phyloP scores from a whole-genome alignment of 1,140 invertebrate genomes.

The Mizuhopecten yessoensis region DNA sequence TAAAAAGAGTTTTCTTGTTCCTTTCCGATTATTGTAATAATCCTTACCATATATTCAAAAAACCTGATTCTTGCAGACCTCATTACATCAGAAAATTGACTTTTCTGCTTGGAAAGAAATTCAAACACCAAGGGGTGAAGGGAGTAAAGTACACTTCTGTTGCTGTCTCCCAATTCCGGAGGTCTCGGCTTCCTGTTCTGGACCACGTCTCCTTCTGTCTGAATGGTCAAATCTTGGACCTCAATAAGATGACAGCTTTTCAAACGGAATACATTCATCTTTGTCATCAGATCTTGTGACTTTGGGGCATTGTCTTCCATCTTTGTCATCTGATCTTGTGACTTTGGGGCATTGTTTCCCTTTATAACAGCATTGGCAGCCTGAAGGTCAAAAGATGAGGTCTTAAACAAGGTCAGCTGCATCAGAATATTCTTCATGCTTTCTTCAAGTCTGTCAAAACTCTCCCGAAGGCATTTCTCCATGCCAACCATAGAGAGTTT shows the following conservation, averaged over 20 bases:
- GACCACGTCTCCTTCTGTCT: neutral
- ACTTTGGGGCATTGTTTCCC: neutral
- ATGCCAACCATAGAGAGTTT: neutral
- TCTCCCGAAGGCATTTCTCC: slow-evolving; percentile 20
- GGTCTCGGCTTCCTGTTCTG: neutral
- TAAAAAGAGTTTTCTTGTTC: neutral
- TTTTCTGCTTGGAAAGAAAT: neutral
- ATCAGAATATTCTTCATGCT: neutral
- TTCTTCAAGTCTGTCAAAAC: neutral
- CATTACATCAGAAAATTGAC: neutral
- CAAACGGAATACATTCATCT: neutral
- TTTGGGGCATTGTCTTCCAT: neutral
- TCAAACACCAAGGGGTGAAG: neutral
- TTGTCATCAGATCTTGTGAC: neutral
- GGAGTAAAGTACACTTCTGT: neutral
- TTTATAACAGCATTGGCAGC: neutral
- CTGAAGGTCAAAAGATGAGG: neutral
- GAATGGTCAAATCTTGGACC: neutral
- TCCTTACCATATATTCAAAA: slow-evolving; percentile 3
- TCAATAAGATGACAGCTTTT: neutral
- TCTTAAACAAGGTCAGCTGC: neutral
- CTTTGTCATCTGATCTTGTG: neutral
- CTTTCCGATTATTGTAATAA: neutral
- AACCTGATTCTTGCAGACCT: neutral
- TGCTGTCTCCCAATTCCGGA: neutral